Percentiles rank a stretch among this genome's conserved stretches.
These are phyloP conservation scores for Bos javanicus DNA, from an alignment of 2,113 vertebrate genomes.

Conservation along the genomic window DNA sequence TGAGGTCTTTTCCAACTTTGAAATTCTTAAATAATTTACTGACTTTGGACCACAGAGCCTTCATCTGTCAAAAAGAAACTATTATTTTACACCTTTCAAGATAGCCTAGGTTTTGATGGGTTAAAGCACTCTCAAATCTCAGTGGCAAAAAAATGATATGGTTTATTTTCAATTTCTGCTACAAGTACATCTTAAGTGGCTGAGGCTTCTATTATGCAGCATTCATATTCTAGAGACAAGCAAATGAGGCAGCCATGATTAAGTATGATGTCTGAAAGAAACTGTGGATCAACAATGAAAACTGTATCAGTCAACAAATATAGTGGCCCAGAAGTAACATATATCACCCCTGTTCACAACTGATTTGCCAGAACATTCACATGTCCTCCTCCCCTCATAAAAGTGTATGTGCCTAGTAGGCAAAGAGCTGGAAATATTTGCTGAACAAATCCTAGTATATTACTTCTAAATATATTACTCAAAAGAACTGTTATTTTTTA, in stretches of 20 bases:
- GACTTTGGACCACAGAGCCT: background rate
- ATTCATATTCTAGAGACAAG: background rate
- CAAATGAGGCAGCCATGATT: background rate
- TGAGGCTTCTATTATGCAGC: background rate
- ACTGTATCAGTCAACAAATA: background rate
- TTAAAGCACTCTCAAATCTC: background rate
- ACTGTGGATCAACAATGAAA: background rate
- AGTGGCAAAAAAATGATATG: background rate
- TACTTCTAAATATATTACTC: background rate
- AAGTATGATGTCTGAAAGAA: background rate
- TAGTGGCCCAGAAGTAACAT: background rate
- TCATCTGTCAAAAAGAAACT: background rate
- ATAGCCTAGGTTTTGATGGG: background rate
- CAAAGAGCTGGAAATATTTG: background rate
- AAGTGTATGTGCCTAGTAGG: background rate
- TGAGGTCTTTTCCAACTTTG: background rate
- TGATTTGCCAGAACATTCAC: background rate
- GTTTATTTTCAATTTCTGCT: background rate
- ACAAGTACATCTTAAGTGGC: background rate
- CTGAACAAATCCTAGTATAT: background rate
- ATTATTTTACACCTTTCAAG: background rate
- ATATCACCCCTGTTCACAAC: background rate
- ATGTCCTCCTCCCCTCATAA: rapidly evolving
- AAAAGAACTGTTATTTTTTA: background rate
- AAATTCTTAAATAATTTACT: background rate